Evolutionary conservation across 2,797 vertebrate species (phyloP), one percentile per base, ranked within the genome.

Genomic region (Gallinago stenura): DNA sequence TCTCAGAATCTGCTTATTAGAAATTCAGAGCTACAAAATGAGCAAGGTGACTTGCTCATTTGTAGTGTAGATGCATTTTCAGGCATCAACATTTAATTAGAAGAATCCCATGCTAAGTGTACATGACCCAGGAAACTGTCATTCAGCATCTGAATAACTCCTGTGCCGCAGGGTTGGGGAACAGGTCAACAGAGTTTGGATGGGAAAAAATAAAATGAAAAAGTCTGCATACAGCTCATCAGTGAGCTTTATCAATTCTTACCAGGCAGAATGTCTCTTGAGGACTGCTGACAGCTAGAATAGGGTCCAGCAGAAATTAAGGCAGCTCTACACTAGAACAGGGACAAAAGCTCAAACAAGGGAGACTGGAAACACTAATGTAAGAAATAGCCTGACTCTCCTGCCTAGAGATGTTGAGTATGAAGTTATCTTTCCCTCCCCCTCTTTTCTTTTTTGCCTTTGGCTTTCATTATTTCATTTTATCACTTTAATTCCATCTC

Each of bases 401-500:
- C 19, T 53, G 82, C 37, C 53, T 81, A 22, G 30, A 66, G 35
- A 81, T 71, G 46, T 6, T 84, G 62, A n/a, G 39, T 28, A 31
- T 17, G 16, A 70, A 92, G 39, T 22, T 72, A 76, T 86, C 41
- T 30, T 46, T 91, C 30, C 18, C 16, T 17, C 20, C 83, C 30
- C 41, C 43, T 78, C 33, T 33, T 75, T 79, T 87, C 28, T 45
- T 56, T 68, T 58, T 58, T 80, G 56, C 26, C 28, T 86, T 78
- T 71, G 51, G 22, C 37, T 88, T 95, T 93, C 61, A 65, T 93
- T 88, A 88, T 65, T 93, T 79, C n/a, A 9, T 35, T 81, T 83
- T 79, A 83, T 81, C 50, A 72, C 39, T 89, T 91, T 62, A 93
- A 85, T 92, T 95, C 61, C 39, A n/a, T 75, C 62, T 93, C 54